A percentile compares a stretch with the other conserved stretches of the same genome.
These are phyloP conservation scores for Cerastis leucographa DNA, from an alignment of 2,888 invertebrate species.

Conservation along the genomic window DNA sequence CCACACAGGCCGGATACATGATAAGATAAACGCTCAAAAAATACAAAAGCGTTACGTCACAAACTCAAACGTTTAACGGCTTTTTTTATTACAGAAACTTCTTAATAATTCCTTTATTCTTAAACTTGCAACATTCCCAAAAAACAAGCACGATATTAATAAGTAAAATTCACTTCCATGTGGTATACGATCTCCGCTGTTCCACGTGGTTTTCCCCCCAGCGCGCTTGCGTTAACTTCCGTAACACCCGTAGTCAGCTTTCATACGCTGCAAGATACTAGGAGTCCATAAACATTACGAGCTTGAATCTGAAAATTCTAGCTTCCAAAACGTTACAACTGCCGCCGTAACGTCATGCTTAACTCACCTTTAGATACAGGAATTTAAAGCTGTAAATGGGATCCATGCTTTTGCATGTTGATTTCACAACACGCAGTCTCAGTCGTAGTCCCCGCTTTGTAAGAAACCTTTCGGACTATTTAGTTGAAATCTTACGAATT, in stretches of 20 bases:
- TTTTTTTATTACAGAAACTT: background rate
- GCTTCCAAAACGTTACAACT: slow-evolving; percentile 4
- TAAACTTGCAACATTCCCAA: background rate
- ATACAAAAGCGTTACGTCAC: background rate
- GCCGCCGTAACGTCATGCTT: background rate
- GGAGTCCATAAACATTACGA: slow-evolving; percentile 47
- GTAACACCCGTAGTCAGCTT: background rate
- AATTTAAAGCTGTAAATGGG: background rate
- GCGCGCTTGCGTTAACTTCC: slow-evolving; percentile 24
- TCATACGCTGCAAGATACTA: slow-evolving; percentile 57
- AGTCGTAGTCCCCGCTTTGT: background rate
- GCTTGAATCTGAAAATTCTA: background rate
- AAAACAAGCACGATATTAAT: background rate
- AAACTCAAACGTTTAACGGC: background rate
- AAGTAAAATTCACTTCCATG: background rate
- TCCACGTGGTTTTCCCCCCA: background rate
- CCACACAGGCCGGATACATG: no score
- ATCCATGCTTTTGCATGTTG: background rate
- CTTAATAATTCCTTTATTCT: background rate
- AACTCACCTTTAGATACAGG: background rate
- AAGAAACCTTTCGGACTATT: background rate
- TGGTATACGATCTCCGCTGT: background rate
- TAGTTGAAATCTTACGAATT: slow-evolving; percentile 6
- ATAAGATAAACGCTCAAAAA: no score
- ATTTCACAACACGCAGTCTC: slow-evolving; percentile 21